Evolutionary conservation across 2,888 invertebrate species (phyloP).

Genomic region (Trypoxylon attenuatum): DNA sequence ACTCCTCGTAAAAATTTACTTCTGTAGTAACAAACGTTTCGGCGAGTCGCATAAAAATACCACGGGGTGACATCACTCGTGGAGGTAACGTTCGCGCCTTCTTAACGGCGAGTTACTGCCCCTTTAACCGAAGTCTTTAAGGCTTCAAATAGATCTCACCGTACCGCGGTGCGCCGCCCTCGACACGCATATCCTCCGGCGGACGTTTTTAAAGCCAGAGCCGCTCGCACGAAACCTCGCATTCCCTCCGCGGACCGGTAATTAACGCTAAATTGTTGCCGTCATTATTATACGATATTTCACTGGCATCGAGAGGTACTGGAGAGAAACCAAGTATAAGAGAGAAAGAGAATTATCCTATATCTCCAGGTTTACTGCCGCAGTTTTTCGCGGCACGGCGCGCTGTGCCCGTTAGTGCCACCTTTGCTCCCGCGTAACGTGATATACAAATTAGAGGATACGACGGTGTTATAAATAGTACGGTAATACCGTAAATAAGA

Average conservation of each 20-base stretch:
- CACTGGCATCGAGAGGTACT: slow-evolving; percentile 29
- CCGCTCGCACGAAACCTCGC: slow-evolving; percentile 25
- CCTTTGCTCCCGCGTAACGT: background rate
- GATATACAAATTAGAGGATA: slow-evolving; percentile 1
- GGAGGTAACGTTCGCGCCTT: slow-evolving; percentile 57
- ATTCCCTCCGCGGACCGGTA: slow-evolving; percentile 28
- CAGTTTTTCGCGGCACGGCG: background rate
- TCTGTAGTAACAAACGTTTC: slow-evolving; percentile 39
- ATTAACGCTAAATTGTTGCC: slow-evolving; percentile 52
- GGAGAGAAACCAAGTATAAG: slow-evolving; percentile 8
- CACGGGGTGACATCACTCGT: slow-evolving; percentile 49
- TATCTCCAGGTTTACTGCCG: background rate
- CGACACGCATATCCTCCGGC: slow-evolving; percentile 30
- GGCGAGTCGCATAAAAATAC: slow-evolving; percentile 62
- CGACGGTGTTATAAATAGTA: slow-evolving; percentile 16
- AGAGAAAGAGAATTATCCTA: slow-evolving; percentile 3
- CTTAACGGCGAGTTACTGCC: slow-evolving; percentile 68
- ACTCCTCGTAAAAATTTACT: slow-evolving; percentile 38
- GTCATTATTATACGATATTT: slow-evolving; percentile 35
- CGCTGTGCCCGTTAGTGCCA: background rate
- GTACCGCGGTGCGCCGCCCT: no score
- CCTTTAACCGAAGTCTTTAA: slow-evolving; percentile 70
- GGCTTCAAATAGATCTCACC: slow-evolving; percentile 68
- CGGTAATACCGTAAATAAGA: background rate
- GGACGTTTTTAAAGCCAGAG: slow-evolving; percentile 52